phyloP scores from a whole-genome alignment of 1,140 invertebrate species.

The Batillaria attramentaria region DNA sequence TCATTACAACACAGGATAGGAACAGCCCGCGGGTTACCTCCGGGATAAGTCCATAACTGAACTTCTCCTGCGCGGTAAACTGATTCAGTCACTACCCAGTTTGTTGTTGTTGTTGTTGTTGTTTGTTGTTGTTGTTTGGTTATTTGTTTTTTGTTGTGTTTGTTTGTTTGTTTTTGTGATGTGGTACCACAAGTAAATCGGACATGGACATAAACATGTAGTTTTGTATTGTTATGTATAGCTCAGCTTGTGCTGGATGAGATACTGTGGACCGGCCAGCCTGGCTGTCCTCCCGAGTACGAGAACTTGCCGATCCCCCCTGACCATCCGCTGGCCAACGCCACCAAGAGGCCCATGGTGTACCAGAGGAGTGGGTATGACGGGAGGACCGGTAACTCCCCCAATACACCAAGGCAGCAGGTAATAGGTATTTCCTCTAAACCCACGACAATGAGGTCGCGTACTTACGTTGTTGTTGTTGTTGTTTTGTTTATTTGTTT shows the following conservation, averaged over 20 bases:
- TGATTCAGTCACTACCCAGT: too few relatives aligned
- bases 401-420: constrained; percentile 96
- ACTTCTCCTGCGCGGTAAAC: too few relatives aligned
- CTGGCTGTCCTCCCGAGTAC: constrained; percentile 96
- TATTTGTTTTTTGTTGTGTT: too few relatives aligned
- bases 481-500: neutral
- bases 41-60: too few relatives aligned
- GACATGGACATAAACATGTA: too few relatives aligned
- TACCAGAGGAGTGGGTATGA: constrained; percentile 95
- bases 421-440: constrained; percentile 72
- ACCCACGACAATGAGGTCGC: neutral
- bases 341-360: constrained; percentile 86
- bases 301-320: constrained; percentile 94
- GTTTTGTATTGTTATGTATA: neutral
- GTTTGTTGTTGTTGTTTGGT: too few relatives aligned
- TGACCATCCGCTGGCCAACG: constrained; percentile 95
- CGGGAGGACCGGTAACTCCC: constrained; percentile 91
- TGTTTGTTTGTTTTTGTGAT: too few relatives aligned
- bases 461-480: neutral
- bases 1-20: too few relatives aligned
- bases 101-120: too few relatives aligned
- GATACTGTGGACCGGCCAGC: constrained; percentile 81
- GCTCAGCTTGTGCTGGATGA: constrained; percentile 78
- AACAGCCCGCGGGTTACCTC: too few relatives aligned
- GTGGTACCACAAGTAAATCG: too few relatives aligned